A percentile compares a stretch with the other conserved stretches of the same genome.
phyloP scores from a whole-genome alignment of 2,113 vertebrate species.

The Fukomys damarensis region DNA sequence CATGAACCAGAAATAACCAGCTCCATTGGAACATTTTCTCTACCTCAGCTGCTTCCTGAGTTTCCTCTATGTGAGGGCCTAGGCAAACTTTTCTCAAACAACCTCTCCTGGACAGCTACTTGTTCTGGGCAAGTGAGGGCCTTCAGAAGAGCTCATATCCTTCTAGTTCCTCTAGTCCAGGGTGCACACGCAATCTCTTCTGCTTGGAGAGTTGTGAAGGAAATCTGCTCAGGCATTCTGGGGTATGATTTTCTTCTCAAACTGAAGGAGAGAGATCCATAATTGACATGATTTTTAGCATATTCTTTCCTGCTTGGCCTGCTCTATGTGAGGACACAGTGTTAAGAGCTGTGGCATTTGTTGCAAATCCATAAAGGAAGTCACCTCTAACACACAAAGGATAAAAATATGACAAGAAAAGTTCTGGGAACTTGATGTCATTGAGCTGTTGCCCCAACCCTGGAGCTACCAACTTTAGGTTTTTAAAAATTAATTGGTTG shows the following conservation, averaged over 20 bases:
- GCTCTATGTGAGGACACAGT: background rate
- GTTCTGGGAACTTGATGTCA: background rate
- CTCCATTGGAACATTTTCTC: background rate
- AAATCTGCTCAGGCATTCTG: background rate
- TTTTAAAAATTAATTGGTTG: background rate
- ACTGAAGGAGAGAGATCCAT: background rate
- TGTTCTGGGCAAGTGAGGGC: background rate
- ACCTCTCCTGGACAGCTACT: background rate
- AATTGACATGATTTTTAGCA: background rate
- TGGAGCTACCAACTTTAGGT: background rate
- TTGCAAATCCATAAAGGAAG: background rate
- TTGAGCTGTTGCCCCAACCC: background rate
- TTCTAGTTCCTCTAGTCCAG: background rate
- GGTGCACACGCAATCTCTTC: background rate
- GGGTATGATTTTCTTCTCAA: background rate
- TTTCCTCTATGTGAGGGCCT: background rate
- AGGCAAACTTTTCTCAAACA: background rate
- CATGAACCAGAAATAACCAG: background rate
- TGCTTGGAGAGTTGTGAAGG: background rate
- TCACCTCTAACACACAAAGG: background rate
- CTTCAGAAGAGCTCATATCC: background rate
- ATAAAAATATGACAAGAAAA: constrained; percentile 10
- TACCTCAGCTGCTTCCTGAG: background rate
- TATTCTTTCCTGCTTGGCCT: background rate
- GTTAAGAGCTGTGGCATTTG: background rate